Evolutionary conservation across 2,113 vertebrate genomes (phyloP).

Genomic region (Etheostoma cragini): DNA sequence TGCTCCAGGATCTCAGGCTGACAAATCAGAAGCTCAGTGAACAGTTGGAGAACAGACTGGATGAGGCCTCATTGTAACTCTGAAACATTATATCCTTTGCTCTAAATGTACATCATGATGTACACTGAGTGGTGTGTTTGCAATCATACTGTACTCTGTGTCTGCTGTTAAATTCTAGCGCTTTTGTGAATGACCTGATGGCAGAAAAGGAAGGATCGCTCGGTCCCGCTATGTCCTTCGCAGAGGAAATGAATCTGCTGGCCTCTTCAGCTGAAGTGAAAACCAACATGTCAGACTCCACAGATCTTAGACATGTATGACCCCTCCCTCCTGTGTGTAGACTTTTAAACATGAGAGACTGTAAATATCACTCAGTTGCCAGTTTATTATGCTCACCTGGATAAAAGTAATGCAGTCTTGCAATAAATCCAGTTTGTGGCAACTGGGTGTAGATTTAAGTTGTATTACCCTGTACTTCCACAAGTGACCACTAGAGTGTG

Average conservation of each 20-base stretch:
- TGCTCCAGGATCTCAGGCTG: constrained; percentile 68
- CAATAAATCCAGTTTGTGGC: too few species aligned
- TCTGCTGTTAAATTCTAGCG: constrained; percentile 49
- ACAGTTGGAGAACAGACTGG: constrained; percentile 60
- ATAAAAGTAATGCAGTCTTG: not conserved
- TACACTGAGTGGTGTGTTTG: not conserved
- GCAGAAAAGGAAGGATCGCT: not conserved
- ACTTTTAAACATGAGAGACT: constrained; percentile 8
- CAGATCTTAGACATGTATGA: constrained; percentile 38
- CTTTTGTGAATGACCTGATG: constrained; percentile 14
- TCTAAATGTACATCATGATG: not conserved
- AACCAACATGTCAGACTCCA: not conserved
- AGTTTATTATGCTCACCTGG: not conserved
- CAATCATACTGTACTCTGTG: not conserved
- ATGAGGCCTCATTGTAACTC: constrained; percentile 61
- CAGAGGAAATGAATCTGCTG: constrained; percentile 68
- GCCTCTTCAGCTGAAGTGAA: constrained; percentile 12
- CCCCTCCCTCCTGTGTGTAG: not conserved
- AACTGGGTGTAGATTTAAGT: not conserved
- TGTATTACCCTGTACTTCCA: constrained; percentile 1
- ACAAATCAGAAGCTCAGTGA: constrained; percentile 52
- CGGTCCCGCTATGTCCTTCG: constrained; percentile 49
- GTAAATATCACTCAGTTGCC: not conserved
- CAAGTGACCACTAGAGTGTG: constrained; percentile 20
- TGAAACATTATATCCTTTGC: not conserved